Evolutionary conservation across 2,797 vertebrate species (phyloP).

Genomic region (Spinibarbus caldwelli): DNA sequence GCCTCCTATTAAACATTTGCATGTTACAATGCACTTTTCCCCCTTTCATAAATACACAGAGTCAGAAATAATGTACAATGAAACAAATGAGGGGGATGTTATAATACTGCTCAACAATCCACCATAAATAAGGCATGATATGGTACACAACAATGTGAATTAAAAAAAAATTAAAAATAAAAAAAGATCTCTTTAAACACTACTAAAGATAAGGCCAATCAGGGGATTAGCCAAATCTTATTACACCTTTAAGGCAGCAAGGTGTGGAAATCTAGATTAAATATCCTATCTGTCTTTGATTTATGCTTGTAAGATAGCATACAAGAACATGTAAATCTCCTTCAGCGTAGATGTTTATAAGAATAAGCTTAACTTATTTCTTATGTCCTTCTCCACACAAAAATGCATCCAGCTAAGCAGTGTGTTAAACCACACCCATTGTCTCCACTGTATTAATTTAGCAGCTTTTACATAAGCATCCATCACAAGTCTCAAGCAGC

Average conservation of each 20-base stretch:
- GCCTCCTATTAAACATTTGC: conserved; percentile 10
- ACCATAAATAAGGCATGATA: background rate
- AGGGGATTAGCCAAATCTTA: background rate
- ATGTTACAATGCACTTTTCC: background rate
- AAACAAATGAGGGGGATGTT: background rate
- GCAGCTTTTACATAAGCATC: conserved; percentile 56
- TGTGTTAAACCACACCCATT: conserved; percentile 51
- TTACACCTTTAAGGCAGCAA: background rate
- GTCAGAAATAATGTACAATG: background rate
- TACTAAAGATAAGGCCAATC: background rate
- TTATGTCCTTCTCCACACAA: conserved; percentile 54
- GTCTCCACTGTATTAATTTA: conserved; percentile 61
- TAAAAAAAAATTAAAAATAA: background rate
- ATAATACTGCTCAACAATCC: background rate
- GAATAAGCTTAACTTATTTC: conserved; percentile 48
- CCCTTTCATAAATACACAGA: background rate
- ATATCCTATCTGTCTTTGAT: background rate
- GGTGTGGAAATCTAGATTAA: background rate
- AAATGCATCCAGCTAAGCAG: conserved; percentile 47
- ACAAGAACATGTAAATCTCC: conserved; percentile 49
- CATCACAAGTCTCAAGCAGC: conserved; percentile 56
- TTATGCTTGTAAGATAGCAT: conserved; percentile 28
- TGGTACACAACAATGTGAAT: background rate
- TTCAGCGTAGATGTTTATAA: conserved; percentile 55
- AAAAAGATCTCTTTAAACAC: background rate